phyloP scores from a whole-genome alignment of 2,113 vertebrate species.

The Butastur rufipennis region DNA sequence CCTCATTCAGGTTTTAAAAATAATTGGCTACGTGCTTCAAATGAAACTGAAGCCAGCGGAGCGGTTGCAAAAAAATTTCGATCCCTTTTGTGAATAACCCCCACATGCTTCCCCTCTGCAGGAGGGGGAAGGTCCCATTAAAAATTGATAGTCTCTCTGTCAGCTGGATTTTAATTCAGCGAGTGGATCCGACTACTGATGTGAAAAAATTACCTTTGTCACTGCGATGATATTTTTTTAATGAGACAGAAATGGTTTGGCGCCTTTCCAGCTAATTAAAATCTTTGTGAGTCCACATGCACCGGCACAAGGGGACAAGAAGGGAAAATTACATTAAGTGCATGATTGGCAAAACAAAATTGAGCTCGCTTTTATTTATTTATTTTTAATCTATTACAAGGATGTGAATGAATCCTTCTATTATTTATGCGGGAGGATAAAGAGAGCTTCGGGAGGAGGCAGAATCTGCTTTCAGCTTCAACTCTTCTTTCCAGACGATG shows the following conservation, averaged over 20 bases:
- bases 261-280: constrained; percentile 1
- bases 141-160: not conserved
- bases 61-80: not conserved
- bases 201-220: constrained; percentile 3
- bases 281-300: not conserved
- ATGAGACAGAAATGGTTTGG: constrained; percentile 18
- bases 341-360: not conserved
- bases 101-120: not conserved
- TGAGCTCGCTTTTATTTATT: not conserved
- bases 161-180: not conserved
- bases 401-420: not conserved
- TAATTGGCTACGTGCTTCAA: not conserved
- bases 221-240: not conserved
- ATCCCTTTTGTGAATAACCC: not conserved
- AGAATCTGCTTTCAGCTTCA: not conserved
- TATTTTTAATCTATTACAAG: not conserved
- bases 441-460: not conserved
- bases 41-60: not conserved
- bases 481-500: not conserved
- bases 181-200: not conserved
- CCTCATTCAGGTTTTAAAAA: not conserved
- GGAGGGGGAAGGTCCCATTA: not conserved
- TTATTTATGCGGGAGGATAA: constrained; percentile 3
- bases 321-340: not conserved
- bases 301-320: not conserved